Evolutionary conservation across 2,888 invertebrate species (phyloP), one percentile per base, ranked within the genome.

Genomic region (Cremastinae sp.): DNA sequence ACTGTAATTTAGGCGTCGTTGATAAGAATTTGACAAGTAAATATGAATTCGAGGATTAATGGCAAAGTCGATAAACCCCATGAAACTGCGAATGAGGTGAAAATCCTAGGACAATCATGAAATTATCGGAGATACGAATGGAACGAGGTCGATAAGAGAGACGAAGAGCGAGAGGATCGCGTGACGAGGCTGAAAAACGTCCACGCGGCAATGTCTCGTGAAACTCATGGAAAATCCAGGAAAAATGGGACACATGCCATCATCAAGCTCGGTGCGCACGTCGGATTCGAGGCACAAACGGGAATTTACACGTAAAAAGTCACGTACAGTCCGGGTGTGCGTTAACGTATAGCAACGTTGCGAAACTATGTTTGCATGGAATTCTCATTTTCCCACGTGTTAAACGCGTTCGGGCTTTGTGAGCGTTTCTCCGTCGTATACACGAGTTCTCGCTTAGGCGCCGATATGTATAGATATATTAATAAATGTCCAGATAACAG

Each of bases 351-450:
- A 39, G 59, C 41, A 58, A 47, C 18, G 18, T 70, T 70, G 61
- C 55, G 70, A 61, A 70, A 70, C 45, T 51, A 45, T 76, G 68
- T 72, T 62, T 72, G 62, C 62, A 76, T 72, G 72, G 62, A 64
- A 68, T 72, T 72, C 61, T 65, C 58, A 76, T 72, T 72, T 76
- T 68, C 72, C 62, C 68, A 59, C 72, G 58, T 72, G 53, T 45
- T 28, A 56, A 12, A 47, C 53, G 18, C 72, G 28, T 47, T 22
- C 37, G 22, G 39, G 53, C 71, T 56, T 66, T 56, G 72, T 58
- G 56, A 72, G 68, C 53, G 61, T 14, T 28, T 22, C 51, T 35
- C 10, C 47, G 45, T 56, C 62, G 58, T 59, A 53, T 28, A 51
- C n/a, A 45, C 22, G 22, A 16, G 43, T 72, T 68, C 45, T 18